A percentile compares a stretch with the other conserved stretches of the same genome.
Conservation (phyloP, 2,888 invertebrate species). For the Apamea epomidion region DNA sequence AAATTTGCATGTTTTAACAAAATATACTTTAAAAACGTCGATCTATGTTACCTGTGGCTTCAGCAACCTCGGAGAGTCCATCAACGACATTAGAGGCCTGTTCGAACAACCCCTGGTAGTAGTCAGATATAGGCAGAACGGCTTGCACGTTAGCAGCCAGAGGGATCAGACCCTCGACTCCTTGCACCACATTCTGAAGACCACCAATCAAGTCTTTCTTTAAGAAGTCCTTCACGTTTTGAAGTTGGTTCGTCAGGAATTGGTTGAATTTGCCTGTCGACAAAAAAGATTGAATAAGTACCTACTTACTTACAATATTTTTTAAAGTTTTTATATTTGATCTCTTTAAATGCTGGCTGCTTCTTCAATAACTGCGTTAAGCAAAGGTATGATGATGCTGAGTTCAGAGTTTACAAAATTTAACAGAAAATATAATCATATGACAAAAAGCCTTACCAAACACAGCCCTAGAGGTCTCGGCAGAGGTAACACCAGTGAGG, state of each 20-base stretch:
- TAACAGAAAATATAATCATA: not conserved
- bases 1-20: not conserved
- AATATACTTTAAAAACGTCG: not conserved
- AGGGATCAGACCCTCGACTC: constrained; percentile 80
- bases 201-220: constrained; percentile 85
- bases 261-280: constrained; percentile 82
- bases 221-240: constrained; percentile 82
- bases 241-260: constrained; percentile 79
- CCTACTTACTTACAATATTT: no score
- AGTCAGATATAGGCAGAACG: constrained; percentile 78
- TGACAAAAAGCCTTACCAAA: constrained; percentile 80
- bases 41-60: constrained; percentile 88
- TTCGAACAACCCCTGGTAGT: constrained; percentile 82
- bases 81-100: constrained; percentile 79
- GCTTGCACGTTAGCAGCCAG: constrained; percentile 71
- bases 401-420: not conserved
- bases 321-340: no score
- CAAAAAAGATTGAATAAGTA: not conserved
- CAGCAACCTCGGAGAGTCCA: constrained; percentile 90
- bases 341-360: not conserved
- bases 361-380: not conserved
- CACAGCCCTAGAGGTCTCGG: constrained; percentile 92
- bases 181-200: constrained; percentile 77
- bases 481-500: constrained; percentile 93
- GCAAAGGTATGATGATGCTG: not conserved